These are phyloP conservation scores for Cydia fagiglandana DNA, from an alignment of 1,140 invertebrate genomes.

Conservation along the genomic window DNA sequence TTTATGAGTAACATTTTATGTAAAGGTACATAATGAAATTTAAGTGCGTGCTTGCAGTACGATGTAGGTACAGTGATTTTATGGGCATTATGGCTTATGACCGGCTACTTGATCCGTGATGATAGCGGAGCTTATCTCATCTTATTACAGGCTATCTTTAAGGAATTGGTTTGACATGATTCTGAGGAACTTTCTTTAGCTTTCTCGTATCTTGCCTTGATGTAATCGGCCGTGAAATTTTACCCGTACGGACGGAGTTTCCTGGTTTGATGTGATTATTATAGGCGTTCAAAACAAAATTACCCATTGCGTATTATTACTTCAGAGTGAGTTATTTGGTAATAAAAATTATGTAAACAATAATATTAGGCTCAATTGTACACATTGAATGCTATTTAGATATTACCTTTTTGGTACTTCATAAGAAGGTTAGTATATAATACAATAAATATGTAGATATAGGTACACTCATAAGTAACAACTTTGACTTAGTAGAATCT, in stretches of 20 bases:
- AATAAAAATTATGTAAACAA: no score
- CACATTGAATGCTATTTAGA: no score
- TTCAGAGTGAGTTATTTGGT: no score
- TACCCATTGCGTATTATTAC: no score
- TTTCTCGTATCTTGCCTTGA: not conserved
- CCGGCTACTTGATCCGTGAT: not conserved
- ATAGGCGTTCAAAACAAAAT: no score
- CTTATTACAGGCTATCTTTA: not conserved
- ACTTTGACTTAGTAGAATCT: not conserved
- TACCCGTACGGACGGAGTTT: no score
- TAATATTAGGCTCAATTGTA: no score
- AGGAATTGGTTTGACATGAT: not conserved
- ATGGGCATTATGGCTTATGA: not conserved
- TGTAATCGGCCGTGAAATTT: not conserved
- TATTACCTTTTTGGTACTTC: no score
- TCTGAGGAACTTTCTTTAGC: not conserved
- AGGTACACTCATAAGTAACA: no score
- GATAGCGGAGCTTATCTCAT: not conserved
- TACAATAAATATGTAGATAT: no score
- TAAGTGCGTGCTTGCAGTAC: not conserved
- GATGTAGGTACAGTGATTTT: not conserved
- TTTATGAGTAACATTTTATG: conserved; percentile 1
- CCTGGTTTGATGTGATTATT: no score
- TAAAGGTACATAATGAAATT: not conserved
- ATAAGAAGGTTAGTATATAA: no score